Evolutionary conservation across 2,113 vertebrate genomes (phyloP), one percentile per base, ranked within the genome.

Genomic region (Phrynosoma platyrhinos): DNA sequence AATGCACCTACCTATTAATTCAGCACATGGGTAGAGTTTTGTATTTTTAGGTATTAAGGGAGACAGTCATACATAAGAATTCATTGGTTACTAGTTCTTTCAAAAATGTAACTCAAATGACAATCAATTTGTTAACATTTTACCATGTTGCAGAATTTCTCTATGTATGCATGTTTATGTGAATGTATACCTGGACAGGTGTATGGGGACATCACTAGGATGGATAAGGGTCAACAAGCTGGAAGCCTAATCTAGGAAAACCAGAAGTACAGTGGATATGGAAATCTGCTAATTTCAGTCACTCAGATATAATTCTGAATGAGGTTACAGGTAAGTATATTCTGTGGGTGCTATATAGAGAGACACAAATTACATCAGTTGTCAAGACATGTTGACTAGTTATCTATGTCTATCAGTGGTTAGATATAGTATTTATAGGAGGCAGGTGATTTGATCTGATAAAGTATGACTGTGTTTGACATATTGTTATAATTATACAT

Each of bases 1-100:
- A 79, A 90, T 69, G 7, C 10, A 77, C 0, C 81, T n/a, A 79
- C 9, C 71, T 84, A 66, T 85, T 85, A 76, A 74, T 86, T 25
- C 89, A 84, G 8, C 25, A 71, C 36, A 18, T 4, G 68, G 25
- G 55, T 58, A 0, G 0, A 0, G 25, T 64, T 90, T 68, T 83
- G 36, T 74, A 71, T 55, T 40, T 27, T 82, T 72, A 68, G 42
- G 55, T 83, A 77, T 82, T 90, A 79, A 55, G 42, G 68, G 36
- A 83, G 36, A 12, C 55, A 84, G 36, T 79, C 88, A 77, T 30
- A 40, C 79, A 91, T 2, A 3, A 40, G 16, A 87, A 58, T 30
- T 30, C 68, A 58, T 71, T 87, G 52, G 16, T 52, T 94, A 79
- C 8, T 14, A 14, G 1, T 66, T 13, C 27, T 75, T 66, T 3